A percentile compares a stretch with the other conserved stretches of the same genome.
phyloP scores from a whole-genome alignment of 2,113 vertebrate genomes.

The Paedocypris sp. region DNA sequence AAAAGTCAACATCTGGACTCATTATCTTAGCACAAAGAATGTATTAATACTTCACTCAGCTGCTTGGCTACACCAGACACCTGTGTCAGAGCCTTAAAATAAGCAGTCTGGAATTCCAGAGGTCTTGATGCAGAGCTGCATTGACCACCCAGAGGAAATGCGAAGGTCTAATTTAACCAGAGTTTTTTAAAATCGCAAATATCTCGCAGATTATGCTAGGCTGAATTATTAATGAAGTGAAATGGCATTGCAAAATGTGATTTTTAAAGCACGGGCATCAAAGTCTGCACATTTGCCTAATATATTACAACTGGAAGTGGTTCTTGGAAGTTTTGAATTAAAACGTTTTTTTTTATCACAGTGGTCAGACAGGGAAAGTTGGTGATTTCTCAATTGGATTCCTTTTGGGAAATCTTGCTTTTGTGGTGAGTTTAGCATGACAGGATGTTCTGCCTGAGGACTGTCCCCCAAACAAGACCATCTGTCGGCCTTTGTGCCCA shows the following conservation, averaged over 20 bases:
- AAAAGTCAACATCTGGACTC: slow-evolving; percentile 30
- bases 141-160: slow-evolving; percentile 39
- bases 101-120: slow-evolving; percentile 52
- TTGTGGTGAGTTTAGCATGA: slow-evolving; percentile 46
- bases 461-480: slow-evolving; percentile 31
- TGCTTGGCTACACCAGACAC: slow-evolving; percentile 46
- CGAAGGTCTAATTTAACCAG: background rate
- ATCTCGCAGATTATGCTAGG: slow-evolving; percentile 7
- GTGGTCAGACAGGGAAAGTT: slow-evolving; percentile 34
- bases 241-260: slow-evolving; percentile 47
- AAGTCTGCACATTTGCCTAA: slow-evolving; percentile 22
- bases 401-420: slow-evolving; percentile 42
- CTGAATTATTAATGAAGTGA: slow-evolving; percentile 48
- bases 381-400: slow-evolving; percentile 25
- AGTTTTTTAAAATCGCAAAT: background rate
- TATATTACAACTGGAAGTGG: no score
- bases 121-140: slow-evolving; percentile 37
- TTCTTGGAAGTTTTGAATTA: no score
- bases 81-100: slow-evolving; percentile 54
- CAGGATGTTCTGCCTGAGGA: slow-evolving; percentile 37
- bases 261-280: slow-evolving; percentile 26
- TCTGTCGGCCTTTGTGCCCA: slow-evolving; percentile 41
- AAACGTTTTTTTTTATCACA: slow-evolving; percentile 28
- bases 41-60: slow-evolving; percentile 47
- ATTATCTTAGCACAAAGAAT: slow-evolving; percentile 39